Conservation (phyloP, 2,888 invertebrate species). For the Nowickia ferox region DNA sequence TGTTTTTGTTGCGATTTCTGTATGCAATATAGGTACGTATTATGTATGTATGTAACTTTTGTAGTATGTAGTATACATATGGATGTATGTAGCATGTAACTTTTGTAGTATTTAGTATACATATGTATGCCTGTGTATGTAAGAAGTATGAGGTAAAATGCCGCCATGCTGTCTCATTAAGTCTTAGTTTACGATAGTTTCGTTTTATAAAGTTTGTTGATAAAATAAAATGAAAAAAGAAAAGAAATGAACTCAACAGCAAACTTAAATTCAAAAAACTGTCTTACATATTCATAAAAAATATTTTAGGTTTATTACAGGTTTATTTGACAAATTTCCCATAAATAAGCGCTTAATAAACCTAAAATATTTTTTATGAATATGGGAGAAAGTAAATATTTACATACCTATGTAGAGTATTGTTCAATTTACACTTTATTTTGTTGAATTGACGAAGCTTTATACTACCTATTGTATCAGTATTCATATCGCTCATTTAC, state of each 20-base stretch:
- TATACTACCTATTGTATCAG: too few species aligned
- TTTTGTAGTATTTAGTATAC: conserved; percentile 3
- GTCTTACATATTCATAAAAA: too few species aligned
- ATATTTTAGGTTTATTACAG: too few species aligned
- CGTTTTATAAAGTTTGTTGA: conserved; percentile 51
- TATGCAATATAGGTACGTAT: conserved; percentile 41
- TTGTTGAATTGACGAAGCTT: too few species aligned
- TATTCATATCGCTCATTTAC: too few species aligned
- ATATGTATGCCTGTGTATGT: background rate
- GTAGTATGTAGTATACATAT: background rate
- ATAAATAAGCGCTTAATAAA: too few species aligned
- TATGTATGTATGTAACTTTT: background rate
- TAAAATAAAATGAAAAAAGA: background rate
- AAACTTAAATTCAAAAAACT: background rate
- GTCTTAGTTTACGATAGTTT: conserved; percentile 40
- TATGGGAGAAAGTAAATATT: background rate
- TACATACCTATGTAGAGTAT: background rate
- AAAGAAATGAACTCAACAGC: conserved; percentile 1
- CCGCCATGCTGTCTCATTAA: conserved; percentile 67
- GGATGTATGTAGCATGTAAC: background rate
- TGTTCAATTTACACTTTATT: too few species aligned
- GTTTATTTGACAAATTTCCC: too few species aligned
- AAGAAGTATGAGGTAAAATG: conserved; percentile 55
- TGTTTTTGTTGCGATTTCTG: conserved; percentile 33
- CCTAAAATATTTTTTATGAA: too few species aligned